Evolutionary conservation across 1,140 invertebrate genomes (phyloP), one percentile per base, ranked within the genome.

Genomic region (Pachypsylla venusta): DNA sequence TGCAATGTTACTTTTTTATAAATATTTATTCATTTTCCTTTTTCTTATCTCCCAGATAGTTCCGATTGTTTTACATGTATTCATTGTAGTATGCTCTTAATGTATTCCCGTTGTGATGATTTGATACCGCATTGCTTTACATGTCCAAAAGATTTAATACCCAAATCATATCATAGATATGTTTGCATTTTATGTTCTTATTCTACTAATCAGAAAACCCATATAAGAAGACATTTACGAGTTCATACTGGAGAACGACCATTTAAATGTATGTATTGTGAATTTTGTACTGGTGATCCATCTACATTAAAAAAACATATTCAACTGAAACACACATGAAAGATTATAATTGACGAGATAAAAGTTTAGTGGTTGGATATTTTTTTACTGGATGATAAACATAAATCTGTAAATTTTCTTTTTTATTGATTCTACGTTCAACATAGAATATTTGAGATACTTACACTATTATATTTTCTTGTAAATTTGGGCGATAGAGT

Each of bases 271-370:
- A 3, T 19, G 4, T 5, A 10, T 10, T 48, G 42, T 19, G 16
- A n/a, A n/a, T 48, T 19, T 19, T 4, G 22, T 19, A 19, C 7
- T 19, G 22, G 42, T 48, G 42, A 48, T n/a, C 22, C 42, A 5
- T 48, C 42, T 48, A 22, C 22, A n/a, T 48, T 48, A 22, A 48
- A 22, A 48, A 48, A 48, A 48, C 42, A 48, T 19, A n/a, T n/a
- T n/a, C n/a, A n/a, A n/a, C n/a, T n/a, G n/a, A n/a, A n/a, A n/a
- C n/a, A n/a, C n/a, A n/a, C n/a, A n/a, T n/a, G n/a, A n/a, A n/a
- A n/a, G n/a, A n/a, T n/a, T n/a, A n/a, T n/a, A n/a, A n/a, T n/a
- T n/a, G n/a, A n/a, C n/a, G n/a, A n/a, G n/a, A n/a, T n/a, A n/a
- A n/a, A n/a, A n/a, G n/a, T n/a, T n/a, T n/a, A n/a, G n/a, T n/a